Evolutionary conservation across 1,140 invertebrate species (phyloP), one percentile per base, ranked within the genome.

Genomic region (Harpegnathos saltator): DNA sequence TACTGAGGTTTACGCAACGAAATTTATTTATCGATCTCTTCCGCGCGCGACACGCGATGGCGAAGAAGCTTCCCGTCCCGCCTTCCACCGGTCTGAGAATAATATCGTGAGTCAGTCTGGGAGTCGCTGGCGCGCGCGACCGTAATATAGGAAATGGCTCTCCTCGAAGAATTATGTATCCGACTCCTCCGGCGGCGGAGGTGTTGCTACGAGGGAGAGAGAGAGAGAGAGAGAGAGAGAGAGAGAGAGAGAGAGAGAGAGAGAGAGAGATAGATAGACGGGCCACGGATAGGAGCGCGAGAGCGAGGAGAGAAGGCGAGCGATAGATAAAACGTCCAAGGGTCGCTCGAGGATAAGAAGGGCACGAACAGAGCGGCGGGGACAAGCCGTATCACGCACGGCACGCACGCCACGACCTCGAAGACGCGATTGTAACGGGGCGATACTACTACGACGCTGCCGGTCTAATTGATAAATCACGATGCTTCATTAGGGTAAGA

Each of bases 381-480:
- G 26, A 29, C 17, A n/a, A 38, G 22, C 17, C 62, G 62, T 65
- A 83, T 75, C 56, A 56, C 61, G 72, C 69, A 22, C 52, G 19
- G 80, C 50, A 48, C 59, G 82, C 63, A 69, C 81, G 50, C 69
- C 84, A 73, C 69, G 75, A 85, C 89, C 50, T 59, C 24, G 12
- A 78, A 56, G 19, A 11, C 66, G 56, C 75, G 82, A 77, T 77
- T 58, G 48, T 71, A 68, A 72, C 82, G 87, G 38, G 73, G 65
- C 66, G 83, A 80, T 86, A 83, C 38, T 33, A 33, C 29, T 3
- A 5, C 59, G n/a, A n/a, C n/a, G n/a, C n/a, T n/a, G 54, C 54
- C 48, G 54, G 63, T 84, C 80, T 91, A 89, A 92, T 91, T 91
- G 91, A 91, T 90, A 90, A 92, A 91, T 91, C 85, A 87, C 75